Evolutionary conservation across 2,888 invertebrate genomes (phyloP), one percentile per base, ranked within the genome.

Genomic region (Pomacea canaliculata): DNA sequence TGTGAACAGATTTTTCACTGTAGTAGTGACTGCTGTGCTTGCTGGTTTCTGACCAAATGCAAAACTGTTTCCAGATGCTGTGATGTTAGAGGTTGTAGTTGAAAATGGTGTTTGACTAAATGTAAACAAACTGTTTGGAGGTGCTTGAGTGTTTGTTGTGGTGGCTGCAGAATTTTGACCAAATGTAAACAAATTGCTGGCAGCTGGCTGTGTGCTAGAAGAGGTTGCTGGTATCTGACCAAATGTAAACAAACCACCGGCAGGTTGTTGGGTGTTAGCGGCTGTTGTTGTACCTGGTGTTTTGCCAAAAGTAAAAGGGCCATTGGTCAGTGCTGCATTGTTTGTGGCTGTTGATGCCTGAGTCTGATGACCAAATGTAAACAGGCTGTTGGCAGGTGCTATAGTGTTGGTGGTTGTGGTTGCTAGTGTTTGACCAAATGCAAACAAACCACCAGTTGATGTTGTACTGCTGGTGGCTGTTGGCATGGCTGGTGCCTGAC

Each of bases 1-100:
- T n/a, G 19, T 59, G 59, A 70, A 70, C 16, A 56, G 12, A 56
- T 16, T 56, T 10, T 16, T 37, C 37, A 5, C 37, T 37, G 37
- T 56, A n/a, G 70, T 19, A 5, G 60, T 7, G 27, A 46, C 60
- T n/a, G 10, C 48, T 7, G 70, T 13, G 49, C 27, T 27, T 5
- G 70, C 59, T 46, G 56, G 70, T 59, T 46, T 70, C 60, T 70
- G 70, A 46, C 70, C 70, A 19, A 60, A 23, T 7, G 59, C n/a
- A 60, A 70, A 70, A 16, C 51, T 56, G 18, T 37, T 27, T 23
- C 23, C 23, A 13, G 70, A 46, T 48, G 70, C 46, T n/a, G 67
- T 37, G 60, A 10, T 65, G 48, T 51, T 19, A 9, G 71, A 12
- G 7, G 60, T 46, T 12, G n/a, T 56, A 10, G 9, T n/a, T 7